These are phyloP conservation scores for Acleris holmiana DNA, from an alignment of 2,888 invertebrate species.

Conservation along the genomic window DNA sequence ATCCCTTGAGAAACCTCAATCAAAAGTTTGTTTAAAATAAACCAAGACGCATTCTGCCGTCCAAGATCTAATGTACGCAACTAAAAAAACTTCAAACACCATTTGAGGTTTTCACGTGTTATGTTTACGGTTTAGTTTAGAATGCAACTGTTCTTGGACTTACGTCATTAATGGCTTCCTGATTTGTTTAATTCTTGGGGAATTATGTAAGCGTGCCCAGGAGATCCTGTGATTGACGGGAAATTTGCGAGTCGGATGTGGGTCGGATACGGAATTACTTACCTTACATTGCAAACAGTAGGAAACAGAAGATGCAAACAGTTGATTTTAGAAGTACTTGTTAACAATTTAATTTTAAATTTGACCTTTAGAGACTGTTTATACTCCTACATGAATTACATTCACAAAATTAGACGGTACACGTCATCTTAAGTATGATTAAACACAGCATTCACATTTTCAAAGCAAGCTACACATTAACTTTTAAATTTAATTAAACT, in stretches of 20 bases:
- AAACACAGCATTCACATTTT: too few relatives aligned
- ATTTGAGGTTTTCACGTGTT: background rate
- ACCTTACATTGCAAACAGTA: background rate
- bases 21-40: constrained; percentile 29
- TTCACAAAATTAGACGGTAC: too few relatives aligned
- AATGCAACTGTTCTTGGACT: background rate
- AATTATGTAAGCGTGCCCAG: constrained; percentile 33
- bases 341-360: too few relatives aligned
- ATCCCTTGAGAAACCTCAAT: constrained; percentile 5
- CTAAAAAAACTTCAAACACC: background rate
- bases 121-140: background rate
- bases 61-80: background rate
- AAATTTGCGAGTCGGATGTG: constrained; percentile 34
- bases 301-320: background rate
- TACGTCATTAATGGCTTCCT: too few relatives aligned
- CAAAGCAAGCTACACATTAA: too few relatives aligned
- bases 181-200: constrained; percentile 28
- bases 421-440: too few relatives aligned
- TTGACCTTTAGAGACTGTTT: too few relatives aligned
- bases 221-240: constrained; percentile 38
- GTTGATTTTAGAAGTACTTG: too few relatives aligned
- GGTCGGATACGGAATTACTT: constrained; percentile 29
- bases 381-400: too few relatives aligned
- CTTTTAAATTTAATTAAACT: too few relatives aligned
- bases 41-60: constrained; percentile 16